Evolutionary conservation across 1,140 invertebrate species (phyloP), one percentile per base, ranked within the genome.

Genomic region (Drosophila subpulchrella): DNA sequence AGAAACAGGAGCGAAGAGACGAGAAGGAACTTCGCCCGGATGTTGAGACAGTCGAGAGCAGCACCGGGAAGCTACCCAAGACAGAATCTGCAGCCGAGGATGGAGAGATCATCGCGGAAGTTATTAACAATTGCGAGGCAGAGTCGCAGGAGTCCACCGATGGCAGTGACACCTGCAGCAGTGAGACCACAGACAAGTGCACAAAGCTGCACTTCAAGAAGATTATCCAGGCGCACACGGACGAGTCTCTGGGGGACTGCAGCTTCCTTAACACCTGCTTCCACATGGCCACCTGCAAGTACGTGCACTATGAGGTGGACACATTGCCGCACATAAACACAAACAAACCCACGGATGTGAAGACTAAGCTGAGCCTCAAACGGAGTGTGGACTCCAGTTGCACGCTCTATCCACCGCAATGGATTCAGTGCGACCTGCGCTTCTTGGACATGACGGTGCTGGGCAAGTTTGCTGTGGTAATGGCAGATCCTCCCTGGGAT

Each of bases 281-380:
- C 91, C 98, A 99, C 91, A 99, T 99, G 98, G 98, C 99, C 78
- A 98, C 97, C 50, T 99, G 98, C 95, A 99, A 99, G 95, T 98
- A 98, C 93, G 97, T 98, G 24, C 97, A 98, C 92, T 98, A 98
- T 92, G 96, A 98, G 93, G 97, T 98, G 3, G 97, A 98, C 92
- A 94, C 94, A 0, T 82, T 93, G 58, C 82, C 90, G 0, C 86
- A 92, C 51, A 92, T 86, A 8, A 93, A 75, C 88, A 93, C 74
- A 63, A 94, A 81, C 78, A 92, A 81, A 75, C 86, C 65, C 8
- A 70, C 81, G 13, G 90, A 91, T 58, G 85, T 91, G 0, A 92
- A 92, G 59, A 92, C 89, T 0, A 91, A 91, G 48, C 55, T 91
- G 1, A 92, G 79, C 57, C 78, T 85, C 12, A 92, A 92, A 51